These are phyloP conservation scores for Rhabdomys pumilio DNA, from an alignment of 2,797 vertebrate species.

Conservation along the genomic window DNA sequence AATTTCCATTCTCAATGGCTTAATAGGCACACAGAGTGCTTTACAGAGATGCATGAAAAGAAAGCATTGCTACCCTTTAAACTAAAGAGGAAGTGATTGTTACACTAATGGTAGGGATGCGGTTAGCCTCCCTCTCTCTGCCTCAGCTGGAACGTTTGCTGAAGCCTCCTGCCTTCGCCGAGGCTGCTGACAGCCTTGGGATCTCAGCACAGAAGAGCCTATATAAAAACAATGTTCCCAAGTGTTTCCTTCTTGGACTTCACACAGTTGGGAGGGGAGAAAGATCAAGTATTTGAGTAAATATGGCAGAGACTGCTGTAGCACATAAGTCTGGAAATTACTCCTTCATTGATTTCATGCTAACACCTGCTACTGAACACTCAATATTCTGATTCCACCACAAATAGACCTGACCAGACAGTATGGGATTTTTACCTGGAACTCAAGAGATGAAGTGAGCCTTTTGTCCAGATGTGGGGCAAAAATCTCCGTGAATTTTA, in stretches of 20 bases:
- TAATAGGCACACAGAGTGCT: conserved; percentile 57
- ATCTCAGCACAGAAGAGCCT: background rate
- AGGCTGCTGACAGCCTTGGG: conserved; percentile 54
- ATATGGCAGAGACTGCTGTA: conserved; percentile 45
- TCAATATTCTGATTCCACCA: background rate
- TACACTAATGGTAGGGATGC: background rate
- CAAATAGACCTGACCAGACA: conserved; percentile 68
- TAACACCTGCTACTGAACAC: conserved; percentile 64
- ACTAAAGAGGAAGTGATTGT: conserved; percentile 65
- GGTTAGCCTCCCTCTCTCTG: background rate
- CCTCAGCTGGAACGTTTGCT: background rate
- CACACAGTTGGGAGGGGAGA: conserved; percentile 31
- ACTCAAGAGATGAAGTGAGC: background rate
- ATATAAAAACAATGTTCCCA: conserved; percentile 61
- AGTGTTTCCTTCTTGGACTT: conserved; percentile 77
- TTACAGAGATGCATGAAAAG: conserved; percentile 53
- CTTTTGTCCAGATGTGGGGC: background rate
- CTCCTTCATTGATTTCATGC: background rate
- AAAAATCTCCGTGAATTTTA: background rate
- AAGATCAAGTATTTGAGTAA: conserved; percentile 77
- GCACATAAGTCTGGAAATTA: conserved; percentile 47
- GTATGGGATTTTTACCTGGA: conserved; percentile 15
- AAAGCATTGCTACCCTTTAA: conserved; percentile 50
- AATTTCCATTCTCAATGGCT: conserved; percentile 53
- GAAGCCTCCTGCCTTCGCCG: background rate